Evolutionary conservation across 2,797 vertebrate species (phyloP).

Genomic region (Sebastes matsubarae): DNA sequence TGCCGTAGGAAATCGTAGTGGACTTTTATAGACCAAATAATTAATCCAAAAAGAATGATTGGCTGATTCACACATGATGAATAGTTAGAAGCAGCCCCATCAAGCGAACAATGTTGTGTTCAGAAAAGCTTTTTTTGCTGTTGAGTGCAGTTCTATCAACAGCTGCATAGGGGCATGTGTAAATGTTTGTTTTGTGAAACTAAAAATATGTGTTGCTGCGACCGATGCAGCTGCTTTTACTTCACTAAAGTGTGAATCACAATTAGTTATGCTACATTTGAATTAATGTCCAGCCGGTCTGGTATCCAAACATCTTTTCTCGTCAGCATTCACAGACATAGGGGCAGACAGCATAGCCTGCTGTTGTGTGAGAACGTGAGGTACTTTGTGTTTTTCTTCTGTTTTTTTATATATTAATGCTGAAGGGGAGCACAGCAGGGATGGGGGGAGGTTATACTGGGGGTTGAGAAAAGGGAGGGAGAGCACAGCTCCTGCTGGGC

Average conservation of each 20-base stretch:
- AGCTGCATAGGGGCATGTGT: not conserved
- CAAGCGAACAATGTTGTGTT: not conserved
- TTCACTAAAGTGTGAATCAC: not conserved
- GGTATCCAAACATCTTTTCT: slow-evolving; percentile 9
- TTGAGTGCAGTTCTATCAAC: not conserved
- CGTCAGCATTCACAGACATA: not conserved
- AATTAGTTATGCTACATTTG: slow-evolving; percentile 10
- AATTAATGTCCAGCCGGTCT: slow-evolving; percentile 5
- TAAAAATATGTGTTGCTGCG: slow-evolving; percentile 7
- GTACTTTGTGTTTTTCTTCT: slow-evolving; percentile 6
- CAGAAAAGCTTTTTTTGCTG: not conserved
- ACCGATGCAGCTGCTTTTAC: not conserved
- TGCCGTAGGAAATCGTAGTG: not conserved
- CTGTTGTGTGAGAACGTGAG: not conserved
- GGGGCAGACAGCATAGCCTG: not conserved
- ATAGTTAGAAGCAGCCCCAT: not conserved
- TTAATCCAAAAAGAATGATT: not conserved
- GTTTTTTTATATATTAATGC: slow-evolving; percentile 37
- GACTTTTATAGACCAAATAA: not conserved
- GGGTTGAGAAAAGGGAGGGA: slow-evolving; percentile 43
- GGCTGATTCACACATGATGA: not conserved
- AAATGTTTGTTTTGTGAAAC: not conserved
- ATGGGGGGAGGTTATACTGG: slow-evolving; percentile 39
- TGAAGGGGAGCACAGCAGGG: slow-evolving; percentile 24
- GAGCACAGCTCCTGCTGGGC: slow-evolving; percentile 59